These are phyloP conservation scores for Platyrinchus mystaceus DNA, from an alignment of 2,797 vertebrate species.

Conservation along the genomic window DNA sequence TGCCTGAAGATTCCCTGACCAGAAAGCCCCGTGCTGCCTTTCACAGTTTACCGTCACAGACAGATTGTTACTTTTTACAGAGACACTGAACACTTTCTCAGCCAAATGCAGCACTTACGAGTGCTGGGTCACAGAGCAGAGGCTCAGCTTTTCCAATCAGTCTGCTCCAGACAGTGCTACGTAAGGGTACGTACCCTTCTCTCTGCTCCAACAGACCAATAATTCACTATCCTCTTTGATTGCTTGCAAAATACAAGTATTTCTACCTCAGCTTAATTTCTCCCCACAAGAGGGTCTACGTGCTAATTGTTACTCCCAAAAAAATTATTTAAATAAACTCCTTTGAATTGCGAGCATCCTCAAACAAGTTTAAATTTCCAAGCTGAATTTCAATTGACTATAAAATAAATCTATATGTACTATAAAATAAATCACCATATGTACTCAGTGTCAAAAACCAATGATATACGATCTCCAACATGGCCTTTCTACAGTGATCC, in stretches of 20 bases:
- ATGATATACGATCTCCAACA: accelerated
- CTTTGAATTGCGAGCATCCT: neutral
- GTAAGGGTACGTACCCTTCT: neutral
- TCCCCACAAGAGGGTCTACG: accelerated
- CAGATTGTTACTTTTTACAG: neutral
- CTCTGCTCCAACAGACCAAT: neutral
- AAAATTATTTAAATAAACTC: neutral
- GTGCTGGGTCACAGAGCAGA: neutral
- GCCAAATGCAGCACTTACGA: neutral
- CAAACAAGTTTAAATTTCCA: neutral
- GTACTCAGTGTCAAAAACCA: neutral
- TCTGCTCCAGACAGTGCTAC: neutral
- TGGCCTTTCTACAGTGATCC: neutral
- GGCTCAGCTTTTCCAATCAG: neutral
- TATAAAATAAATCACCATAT: neutral
- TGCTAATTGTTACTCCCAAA: neutral
- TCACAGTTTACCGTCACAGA: neutral
- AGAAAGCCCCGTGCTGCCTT: neutral
- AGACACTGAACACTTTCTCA: neutral
- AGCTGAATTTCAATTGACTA: neutral
- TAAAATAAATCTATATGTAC: neutral
- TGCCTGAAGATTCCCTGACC: neutral
- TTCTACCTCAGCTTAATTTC: neutral
- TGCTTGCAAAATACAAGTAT: neutral
- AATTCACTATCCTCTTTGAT: neutral